Base-by-base conservation (phyloP, 2,888 invertebrate species). In the Pseudococcus jackbeardsleyi region DNA sequence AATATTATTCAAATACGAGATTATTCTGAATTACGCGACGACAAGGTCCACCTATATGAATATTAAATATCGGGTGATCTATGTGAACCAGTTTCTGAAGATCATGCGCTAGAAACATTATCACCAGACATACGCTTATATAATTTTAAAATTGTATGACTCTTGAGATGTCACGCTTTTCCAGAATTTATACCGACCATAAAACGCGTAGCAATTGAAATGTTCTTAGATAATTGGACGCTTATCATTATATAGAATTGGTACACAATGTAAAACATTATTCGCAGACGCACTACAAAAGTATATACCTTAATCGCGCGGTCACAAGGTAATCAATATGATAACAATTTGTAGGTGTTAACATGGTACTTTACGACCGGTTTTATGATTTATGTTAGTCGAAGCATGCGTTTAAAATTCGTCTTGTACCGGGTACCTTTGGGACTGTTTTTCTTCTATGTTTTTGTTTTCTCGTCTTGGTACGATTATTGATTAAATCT, bases 91-190 rank as follows among this genome's bases (percentile, higher is more conserved):
- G 79, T 82, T 82, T 82, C n/a, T 82, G 79, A 82, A 82, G 79
- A 82, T 82, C 79, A 82, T 46, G 46, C 79, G 79, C 79, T 82
- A 42, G 15, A 82, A 82, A 82, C 19, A 46, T 82, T 82, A 82
- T 82, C 79, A 82, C 46, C 79, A 46, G 46, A 82, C 46, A 33
- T 82, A 77, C 33, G 72, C 9, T 72, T 72, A 72, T 72, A 72
- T 72, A 72, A 72, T 82, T 82, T 19, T 82, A 46, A 46, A 82
- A 82, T 82, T 46, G 46, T 46, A 72, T 72, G 72, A 72, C 33
- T 72, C 72, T 72, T 72, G 46, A 82, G 79, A 82, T 46, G 79
- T 82, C 79, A 82, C 79, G 79, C 79, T 82, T 82, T 82, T 82
- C 79, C 79, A 82, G 42, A 46, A 82, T 82, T 82, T 46, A 82